Evolutionary conservation across 2,888 invertebrate genomes (phyloP).

Genomic region (Pseudococcus longispinus): DNA sequence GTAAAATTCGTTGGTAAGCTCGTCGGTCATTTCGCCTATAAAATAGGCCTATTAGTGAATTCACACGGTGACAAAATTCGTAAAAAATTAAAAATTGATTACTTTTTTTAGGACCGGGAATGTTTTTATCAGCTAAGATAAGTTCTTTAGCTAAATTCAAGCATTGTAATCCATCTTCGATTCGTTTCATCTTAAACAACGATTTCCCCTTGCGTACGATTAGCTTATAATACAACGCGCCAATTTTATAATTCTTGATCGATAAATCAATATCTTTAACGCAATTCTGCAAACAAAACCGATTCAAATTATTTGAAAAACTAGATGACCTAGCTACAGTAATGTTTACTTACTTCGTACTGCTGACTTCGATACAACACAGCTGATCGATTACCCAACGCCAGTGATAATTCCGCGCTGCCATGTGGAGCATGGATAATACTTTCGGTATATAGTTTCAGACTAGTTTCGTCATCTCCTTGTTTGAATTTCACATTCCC

Average conservation of each 20-base stretch:
- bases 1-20: constrained; percentile 42
- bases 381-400: constrained; percentile 75
- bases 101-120: constrained; percentile 5
- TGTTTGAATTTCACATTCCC: constrained; percentile 70
- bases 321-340: not conserved
- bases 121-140: not conserved
- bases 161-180: constrained; percentile 59
- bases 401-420: constrained; percentile 69
- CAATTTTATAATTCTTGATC: constrained; percentile 64
- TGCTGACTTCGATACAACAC: constrained; percentile 69
- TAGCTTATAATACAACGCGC: constrained; percentile 66
- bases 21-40: not conserved
- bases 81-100: not conserved
- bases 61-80: not conserved
- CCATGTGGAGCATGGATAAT: constrained; percentile 68
- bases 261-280: constrained; percentile 71
- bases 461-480: constrained; percentile 66
- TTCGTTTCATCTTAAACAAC: constrained; percentile 62
- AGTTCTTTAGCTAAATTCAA: constrained; percentile 58
- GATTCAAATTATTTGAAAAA: constrained; percentile 30
- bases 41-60: not conserved
- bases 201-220: constrained; percentile 65
- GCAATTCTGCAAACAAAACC: constrained; percentile 66
- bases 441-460: constrained; percentile 71
- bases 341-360: constrained; percentile 66